phyloP scores from a whole-genome alignment of 2,797 vertebrate species.

The Trichosurus vulpecula region DNA sequence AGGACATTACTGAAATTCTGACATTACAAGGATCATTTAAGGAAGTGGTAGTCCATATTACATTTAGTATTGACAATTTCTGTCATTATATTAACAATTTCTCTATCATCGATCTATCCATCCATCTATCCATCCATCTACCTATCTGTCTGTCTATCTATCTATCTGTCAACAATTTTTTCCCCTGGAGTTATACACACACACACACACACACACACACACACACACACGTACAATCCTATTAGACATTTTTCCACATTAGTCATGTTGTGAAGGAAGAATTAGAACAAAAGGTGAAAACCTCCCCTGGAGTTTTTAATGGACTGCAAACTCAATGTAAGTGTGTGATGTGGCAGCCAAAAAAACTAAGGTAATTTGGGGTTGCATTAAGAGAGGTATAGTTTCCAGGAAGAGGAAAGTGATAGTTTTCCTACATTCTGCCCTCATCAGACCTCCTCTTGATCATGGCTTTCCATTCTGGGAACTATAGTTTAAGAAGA shows the following conservation, averaged over 20 bases:
- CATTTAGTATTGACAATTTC: neutral
- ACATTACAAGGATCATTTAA: neutral
- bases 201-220: too few relatives aligned
- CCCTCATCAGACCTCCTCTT: neutral
- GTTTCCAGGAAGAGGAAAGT: neutral
- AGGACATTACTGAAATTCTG: too few relatives aligned
- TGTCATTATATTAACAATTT: neutral
- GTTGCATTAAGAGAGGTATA: neutral
- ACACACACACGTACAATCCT: too few relatives aligned
- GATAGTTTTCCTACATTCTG: neutral
- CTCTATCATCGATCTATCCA: neutral
- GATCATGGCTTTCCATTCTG: neutral
- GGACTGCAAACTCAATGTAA: neutral
- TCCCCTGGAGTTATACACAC: too few relatives aligned
- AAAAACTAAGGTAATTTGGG: neutral
- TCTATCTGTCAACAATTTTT: neutral
- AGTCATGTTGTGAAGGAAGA: too few relatives aligned
- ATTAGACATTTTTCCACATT: too few relatives aligned
- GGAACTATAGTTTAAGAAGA: neutral
- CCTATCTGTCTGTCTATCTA: too few relatives aligned
- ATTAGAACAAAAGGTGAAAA: too few relatives aligned
- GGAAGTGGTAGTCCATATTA: neutral
- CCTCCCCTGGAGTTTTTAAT: neutral
- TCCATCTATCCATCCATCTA: too few relatives aligned
- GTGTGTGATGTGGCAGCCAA: neutral